Conservation (phyloP, 2,888 invertebrate species). For the Gari tellinella region DNA sequence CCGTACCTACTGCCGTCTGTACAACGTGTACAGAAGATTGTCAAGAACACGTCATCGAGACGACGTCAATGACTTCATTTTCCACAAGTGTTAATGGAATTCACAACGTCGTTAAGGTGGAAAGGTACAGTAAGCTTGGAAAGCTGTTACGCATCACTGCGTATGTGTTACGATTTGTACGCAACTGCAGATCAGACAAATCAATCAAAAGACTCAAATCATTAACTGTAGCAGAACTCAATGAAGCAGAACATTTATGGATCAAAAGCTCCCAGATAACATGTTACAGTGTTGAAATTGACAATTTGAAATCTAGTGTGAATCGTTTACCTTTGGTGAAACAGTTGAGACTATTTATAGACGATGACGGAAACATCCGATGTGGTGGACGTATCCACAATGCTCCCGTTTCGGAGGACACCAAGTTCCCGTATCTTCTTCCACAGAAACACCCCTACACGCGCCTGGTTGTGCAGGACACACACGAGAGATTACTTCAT, state of each 20-base stretch:
- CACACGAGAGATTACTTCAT: constrained; percentile 28
- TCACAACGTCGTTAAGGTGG: constrained; percentile 9
- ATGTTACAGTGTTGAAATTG: constrained; percentile 5
- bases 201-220: neutral
- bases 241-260: constrained; percentile 1
- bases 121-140: neutral
- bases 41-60: neutral
- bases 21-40: neutral
- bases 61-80: neutral
- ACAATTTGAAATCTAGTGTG: constrained; percentile 1
- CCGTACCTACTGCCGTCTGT: neutral
- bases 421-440: too few species aligned
- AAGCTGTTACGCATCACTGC: constrained; percentile 20
- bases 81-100: constrained; percentile 1
- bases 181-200: constrained; percentile 2
- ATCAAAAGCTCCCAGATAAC: neutral
- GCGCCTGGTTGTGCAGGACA: constrained; percentile 28
- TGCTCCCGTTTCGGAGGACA: too few species aligned
- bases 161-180: constrained; percentile 16
- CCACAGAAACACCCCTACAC: too few species aligned
- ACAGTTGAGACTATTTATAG: constrained; percentile 24
- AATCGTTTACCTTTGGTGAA: constrained; percentile 10
- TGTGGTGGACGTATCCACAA: too few species aligned
- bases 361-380: constrained; percentile 5
- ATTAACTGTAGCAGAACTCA: neutral